Base-by-base conservation (phyloP, 2,797 vertebrate species). In the Chanos chanos region DNA sequence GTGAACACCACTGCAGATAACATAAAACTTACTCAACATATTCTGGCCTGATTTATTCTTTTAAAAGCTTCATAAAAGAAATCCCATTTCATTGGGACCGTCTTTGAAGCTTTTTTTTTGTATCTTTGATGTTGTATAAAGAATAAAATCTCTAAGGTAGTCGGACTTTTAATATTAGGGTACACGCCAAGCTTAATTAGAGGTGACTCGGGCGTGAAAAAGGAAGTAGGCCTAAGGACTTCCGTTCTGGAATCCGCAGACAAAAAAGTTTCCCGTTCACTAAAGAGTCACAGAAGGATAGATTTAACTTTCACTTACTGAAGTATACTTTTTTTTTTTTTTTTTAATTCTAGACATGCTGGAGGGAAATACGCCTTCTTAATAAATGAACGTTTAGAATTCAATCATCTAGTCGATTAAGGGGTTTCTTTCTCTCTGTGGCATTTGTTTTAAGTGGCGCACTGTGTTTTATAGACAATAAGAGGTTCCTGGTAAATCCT, bases 251-350 rank as follows among this genome's bases (percentile, higher is more conserved):
- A n/a, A n/a, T n/a, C n/a, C 36, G 5, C 30, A 51, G 18, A 50
- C 8, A n/a, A 9, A n/a, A 15, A 4, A 13, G 16, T 0, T 19
- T 31, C 15, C 21, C 5, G 16, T 4, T 33, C 10, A 27, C 18
- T 44, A 31, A 56, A 39, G 18, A 1, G 27, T 25, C 39, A 33
- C 8, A 18, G n/a, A n/a, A n/a, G 25, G 28, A 51, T 36, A 34
- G 61, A 24, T 40, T 6, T 21, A 25, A n/a, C 18, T 7, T 39
- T 59, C 9, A 19, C 19, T 52, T 39, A 47, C 53, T 31, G 53
- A 53, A 53, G 28, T 13, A 59, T 34, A 5, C 66, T 22, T 40
- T n/a, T 55, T 55, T 34, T 64, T 6, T 25, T 25, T 25, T 57
- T 37, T 33, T 48, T 55, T 33, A 54, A 40, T 56, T 56, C 54